Evolutionary conservation across 2,113 vertebrate species (phyloP).

Genomic region (Rhinopomastus cyanomelas): DNA sequence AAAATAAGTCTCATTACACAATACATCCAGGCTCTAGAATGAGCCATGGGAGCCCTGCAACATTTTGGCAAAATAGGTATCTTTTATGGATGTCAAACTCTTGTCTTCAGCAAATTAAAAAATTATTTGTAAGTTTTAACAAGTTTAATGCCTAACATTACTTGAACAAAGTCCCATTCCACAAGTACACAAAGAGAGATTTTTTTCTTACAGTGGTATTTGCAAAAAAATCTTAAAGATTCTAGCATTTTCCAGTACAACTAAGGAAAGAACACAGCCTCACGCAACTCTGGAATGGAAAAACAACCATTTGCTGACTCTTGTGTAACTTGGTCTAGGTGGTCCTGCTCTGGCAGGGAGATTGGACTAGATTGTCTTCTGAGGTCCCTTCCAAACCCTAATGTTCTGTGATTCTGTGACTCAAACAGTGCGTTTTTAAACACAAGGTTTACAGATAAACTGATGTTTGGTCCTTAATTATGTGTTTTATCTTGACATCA

Average conservation of each 20-base stretch:
- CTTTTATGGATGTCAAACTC: background rate
- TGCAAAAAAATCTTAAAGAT: background rate
- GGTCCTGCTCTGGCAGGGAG: no score
- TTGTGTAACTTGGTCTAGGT: no score
- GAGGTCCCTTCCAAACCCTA: no score
- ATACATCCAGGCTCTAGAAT: conserved; percentile 2
- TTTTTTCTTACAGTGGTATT: background rate
- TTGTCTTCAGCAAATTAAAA: background rate
- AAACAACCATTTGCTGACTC: background rate
- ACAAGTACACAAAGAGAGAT: background rate
- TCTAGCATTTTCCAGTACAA: background rate
- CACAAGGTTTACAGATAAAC: background rate
- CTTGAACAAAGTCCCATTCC: background rate
- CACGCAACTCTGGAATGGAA: background rate
- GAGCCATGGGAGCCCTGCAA: background rate
- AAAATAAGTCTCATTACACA: conserved; percentile 39
- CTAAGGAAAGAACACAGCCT: background rate
- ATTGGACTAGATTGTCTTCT: no score
- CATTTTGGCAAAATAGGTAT: background rate
- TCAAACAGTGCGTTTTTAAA: background rate
- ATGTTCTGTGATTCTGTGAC: no score
- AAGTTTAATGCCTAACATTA: background rate
- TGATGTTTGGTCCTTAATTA: background rate
- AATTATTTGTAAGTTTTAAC: background rate
- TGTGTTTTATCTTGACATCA: background rate